Base-by-base conservation (phyloP, 30 jellyfish, hydroid and myxozoan species). In the Sanderia malayensis region DNA sequence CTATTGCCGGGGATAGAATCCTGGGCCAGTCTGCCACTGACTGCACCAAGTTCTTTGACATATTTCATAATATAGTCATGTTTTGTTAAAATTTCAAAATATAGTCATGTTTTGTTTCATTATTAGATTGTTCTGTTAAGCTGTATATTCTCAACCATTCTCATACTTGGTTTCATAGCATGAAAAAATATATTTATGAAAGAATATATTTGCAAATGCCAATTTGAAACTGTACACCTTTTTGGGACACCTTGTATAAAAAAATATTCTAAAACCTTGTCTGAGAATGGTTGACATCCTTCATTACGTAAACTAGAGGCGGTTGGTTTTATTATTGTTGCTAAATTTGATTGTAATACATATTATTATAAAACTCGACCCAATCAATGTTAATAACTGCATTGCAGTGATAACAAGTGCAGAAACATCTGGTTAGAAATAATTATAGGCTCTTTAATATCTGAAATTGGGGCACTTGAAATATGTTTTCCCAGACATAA, bases 321-420 rank as follows among this genome's bases (percentile, higher is more conserved):
- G 15, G 8, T 41, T 8, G 11, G 15, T n/a, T n/a, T n/a, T n/a
- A n/a, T n/a, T n/a, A n/a, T n/a, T n/a, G n/a, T n/a, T n/a, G 55
- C 55, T 41, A 41, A 41, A 41, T 41, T 41, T 41, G 55, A 41
- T 41, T 41, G 55, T 41, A 41, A 41, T 41, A 41, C 55, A 41
- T 41, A 41, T 41, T 41, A 41, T 41, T 41, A 41, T 41, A 41
- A 41, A 41, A 41, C 55, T 41, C 55, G 55, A 41, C 55, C 55
- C 55, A 41, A 41, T 41, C 55, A 41, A 41, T 41, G 55, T 41
- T 41, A 6, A 41, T 41, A 41, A 15, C 55, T 41, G 55, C 55
- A 41, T 41, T 41, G 55, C 55, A 41, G 55, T 41, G 55, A 41
- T 41, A 41, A 41, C 55, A 41, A 41, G 55, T 41, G 55, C 55